Evolutionary conservation across 2,797 vertebrate species (phyloP).

Genomic region (Anas bahamensis): DNA sequence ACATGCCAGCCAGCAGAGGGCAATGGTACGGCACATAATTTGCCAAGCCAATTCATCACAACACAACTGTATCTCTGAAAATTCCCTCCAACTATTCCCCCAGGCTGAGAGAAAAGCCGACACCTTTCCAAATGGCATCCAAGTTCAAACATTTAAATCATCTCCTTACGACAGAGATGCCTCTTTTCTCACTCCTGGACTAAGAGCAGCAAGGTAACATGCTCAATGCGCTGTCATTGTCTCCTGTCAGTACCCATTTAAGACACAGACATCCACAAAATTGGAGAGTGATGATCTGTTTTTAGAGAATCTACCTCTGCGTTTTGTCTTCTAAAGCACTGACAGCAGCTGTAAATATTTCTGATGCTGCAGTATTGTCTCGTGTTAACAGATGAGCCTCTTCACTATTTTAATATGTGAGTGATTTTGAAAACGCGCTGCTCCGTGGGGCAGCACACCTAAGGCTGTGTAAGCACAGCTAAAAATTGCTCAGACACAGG

Average conservation of each 20-base stretch:
- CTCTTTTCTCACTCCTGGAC: background rate
- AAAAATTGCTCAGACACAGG: background rate
- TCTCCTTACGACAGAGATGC: background rate
- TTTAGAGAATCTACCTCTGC: background rate
- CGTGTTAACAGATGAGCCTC: background rate
- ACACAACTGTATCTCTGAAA: background rate
- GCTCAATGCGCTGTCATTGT: background rate
- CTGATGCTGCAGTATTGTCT: background rate
- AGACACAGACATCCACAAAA: background rate
- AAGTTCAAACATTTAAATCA: background rate
- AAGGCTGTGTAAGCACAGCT: background rate
- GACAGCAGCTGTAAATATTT: background rate
- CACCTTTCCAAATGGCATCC: background rate
- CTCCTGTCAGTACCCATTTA: background rate
- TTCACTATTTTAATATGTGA: background rate
- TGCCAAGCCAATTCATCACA: background rate
- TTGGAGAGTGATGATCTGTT: background rate
- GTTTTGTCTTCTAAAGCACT: background rate
- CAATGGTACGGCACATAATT: background rate
- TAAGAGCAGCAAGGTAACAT: background rate
- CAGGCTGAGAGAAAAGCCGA: background rate
- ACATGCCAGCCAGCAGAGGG: constrained; percentile 44
- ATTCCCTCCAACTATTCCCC: background rate
- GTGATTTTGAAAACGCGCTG: background rate
- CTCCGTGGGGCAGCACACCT: background rate